phyloP scores from a whole-genome alignment of 1,140 invertebrate species.

The Cheumatopsyche charites region DNA sequence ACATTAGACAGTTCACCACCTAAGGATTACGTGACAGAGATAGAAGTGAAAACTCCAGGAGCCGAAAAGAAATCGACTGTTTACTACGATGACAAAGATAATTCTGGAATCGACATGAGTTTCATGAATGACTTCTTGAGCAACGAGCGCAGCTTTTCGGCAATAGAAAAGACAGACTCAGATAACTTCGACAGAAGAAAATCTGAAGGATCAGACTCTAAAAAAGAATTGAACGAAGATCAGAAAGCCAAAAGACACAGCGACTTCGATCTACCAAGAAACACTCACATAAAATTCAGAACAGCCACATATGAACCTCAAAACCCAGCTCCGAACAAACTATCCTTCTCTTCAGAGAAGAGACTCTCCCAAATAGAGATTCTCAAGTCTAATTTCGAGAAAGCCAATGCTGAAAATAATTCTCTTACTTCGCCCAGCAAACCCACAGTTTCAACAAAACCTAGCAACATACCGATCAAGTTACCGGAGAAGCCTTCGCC shows the following conservation, averaged over 20 bases:
- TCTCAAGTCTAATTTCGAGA: slow-evolving; percentile 57
- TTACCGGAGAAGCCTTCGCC: slow-evolving; percentile 50
- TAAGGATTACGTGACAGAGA: slow-evolving; percentile 55
- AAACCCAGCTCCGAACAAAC: slow-evolving; percentile 52
- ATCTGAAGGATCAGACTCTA: slow-evolving; percentile 39
- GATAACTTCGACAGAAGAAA: slow-evolving; percentile 49
- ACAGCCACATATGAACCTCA: slow-evolving; percentile 65
- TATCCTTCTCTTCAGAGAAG: slow-evolving; percentile 51
- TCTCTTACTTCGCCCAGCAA: slow-evolving; percentile 44
- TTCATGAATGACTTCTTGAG: slow-evolving; percentile 58
- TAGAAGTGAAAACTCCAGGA: slow-evolving; percentile 57
- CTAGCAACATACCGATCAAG: slow-evolving; percentile 60
- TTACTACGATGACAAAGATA: not conserved
- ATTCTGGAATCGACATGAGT: not conserved
- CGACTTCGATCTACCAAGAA: slow-evolving; percentile 60
- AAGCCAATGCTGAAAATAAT: slow-evolving; percentile 48
- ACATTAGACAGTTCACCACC: slow-evolving; percentile 11
- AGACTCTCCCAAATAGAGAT: slow-evolving; percentile 60
- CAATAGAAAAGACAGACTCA: slow-evolving; percentile 54
- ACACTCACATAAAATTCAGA: slow-evolving; percentile 64
- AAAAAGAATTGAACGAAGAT: slow-evolving; percentile 52
- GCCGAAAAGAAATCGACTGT: slow-evolving; percentile 52
- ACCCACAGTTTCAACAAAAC: slow-evolving; percentile 56
- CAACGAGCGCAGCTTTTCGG: slow-evolving; percentile 58
- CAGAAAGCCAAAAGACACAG: slow-evolving; percentile 61